Evolutionary conservation across 2,888 invertebrate species (phyloP), one percentile per base, ranked within the genome.

Genomic region (Drosophila percnosoma): DNA sequence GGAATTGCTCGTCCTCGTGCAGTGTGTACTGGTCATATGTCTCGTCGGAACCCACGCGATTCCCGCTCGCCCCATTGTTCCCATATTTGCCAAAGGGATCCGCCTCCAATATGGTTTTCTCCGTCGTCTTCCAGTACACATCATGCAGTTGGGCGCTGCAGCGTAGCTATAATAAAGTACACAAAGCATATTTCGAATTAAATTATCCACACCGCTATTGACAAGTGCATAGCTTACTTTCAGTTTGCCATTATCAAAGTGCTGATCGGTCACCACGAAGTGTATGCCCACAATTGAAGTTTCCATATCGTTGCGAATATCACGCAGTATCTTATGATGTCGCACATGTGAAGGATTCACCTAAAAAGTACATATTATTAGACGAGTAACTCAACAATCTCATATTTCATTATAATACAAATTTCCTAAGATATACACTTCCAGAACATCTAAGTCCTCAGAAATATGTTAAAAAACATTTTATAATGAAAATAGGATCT

Each of bases 61-160:
- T 92, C 4, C 92, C 87, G 67, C 80, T 87, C 71, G 81, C 65
- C 0, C 73, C 74, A 8, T 90, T 90, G 0, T 62, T 71, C 3
- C 91, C 91, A 49, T 90, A 90, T 36, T 83, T 82, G 49, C 80
- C 69, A 63, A 80, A 66, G 1, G 85, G 90, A 78, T 93, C 93
- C 77, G 95, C 95, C 85, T 95, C 94, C 87, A 95, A 95, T 40
- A 95, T 94, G 78, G 94, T 95, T 83, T 95, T 95, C 91, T 96
- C 96, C 10, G 95, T 95, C 86, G 95, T 95, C 91, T 95, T 94
- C 93, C 95, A 95, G 91, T 96, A 96, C 54, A 96, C 93, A 82
- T 95, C 94, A 90, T 95, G 94, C 82, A 96, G 94, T 72, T 95
- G 95, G 1, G 96, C 95, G 73, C 95, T 95, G 92, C 96, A 96